Percentiles rank a stretch among this genome's conserved stretches.
phyloP scores from a whole-genome alignment of 2,113 vertebrate genomes.

The Aythya baeri region DNA sequence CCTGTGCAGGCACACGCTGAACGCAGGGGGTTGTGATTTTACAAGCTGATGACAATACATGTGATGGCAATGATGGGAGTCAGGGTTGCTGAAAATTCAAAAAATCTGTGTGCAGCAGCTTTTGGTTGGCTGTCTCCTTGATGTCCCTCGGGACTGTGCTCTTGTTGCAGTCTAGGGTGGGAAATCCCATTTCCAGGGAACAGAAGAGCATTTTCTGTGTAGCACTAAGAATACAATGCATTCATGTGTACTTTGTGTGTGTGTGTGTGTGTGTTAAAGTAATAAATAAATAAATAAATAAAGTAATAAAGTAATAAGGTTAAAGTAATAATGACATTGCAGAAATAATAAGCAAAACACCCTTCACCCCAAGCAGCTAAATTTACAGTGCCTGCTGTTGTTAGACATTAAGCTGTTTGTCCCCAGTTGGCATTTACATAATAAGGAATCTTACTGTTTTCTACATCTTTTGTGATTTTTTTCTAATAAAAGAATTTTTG shows the following conservation, averaged over 20 bases:
- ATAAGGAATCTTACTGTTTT: slow-evolving; percentile 35
- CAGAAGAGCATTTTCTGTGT: background rate
- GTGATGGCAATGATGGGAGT: background rate
- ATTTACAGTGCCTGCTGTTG: slow-evolving; percentile 19
- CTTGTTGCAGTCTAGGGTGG: accelerated
- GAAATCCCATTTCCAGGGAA: background rate
- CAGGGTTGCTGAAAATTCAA: background rate
- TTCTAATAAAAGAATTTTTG: slow-evolving; percentile 3
- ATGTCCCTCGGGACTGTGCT: background rate
- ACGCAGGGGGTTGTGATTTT: background rate
- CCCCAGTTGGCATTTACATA: background rate
- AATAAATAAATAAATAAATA: slow-evolving; percentile 58
- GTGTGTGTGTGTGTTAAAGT: background rate
- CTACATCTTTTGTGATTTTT: background rate
- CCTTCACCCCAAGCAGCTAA: slow-evolving; percentile 2
- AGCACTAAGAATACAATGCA: accelerated
- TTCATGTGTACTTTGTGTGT: background rate
- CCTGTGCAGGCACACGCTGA: background rate
- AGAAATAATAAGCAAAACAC: slow-evolving; percentile 47
- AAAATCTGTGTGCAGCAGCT: background rate
- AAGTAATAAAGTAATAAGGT: too few species aligned
- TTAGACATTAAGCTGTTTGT: slow-evolving; percentile 15
- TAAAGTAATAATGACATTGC: slow-evolving; percentile 40
- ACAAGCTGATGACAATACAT: background rate
- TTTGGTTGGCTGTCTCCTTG: background rate